Evolutionary conservation across 2,888 invertebrate species (phyloP).

Genomic region (Tryphoninae sp.): DNA sequence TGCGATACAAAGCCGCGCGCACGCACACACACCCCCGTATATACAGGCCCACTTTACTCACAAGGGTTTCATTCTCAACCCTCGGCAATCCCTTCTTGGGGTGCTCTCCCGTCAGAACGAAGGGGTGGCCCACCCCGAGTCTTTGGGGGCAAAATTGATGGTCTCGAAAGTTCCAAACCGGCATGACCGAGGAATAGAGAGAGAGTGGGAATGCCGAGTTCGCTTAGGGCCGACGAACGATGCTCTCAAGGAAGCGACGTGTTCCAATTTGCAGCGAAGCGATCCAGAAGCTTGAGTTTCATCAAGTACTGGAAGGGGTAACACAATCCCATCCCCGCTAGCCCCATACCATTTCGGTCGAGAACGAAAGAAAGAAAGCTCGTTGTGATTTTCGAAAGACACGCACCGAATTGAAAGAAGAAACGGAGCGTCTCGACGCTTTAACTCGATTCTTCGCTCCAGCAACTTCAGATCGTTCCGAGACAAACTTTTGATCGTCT

Average conservation of each 20-base stretch:
- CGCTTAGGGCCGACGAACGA: conserved; percentile 37
- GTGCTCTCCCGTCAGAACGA: neutral
- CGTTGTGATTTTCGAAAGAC: conserved; percentile 8
- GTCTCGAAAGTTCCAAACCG: conserved; percentile 48
- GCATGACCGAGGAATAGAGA: conserved; percentile 33
- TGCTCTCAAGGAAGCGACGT: conserved; percentile 22
- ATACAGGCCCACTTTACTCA: conserved; percentile 19
- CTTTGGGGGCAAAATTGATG: conserved; percentile 40
- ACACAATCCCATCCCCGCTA: too few relatives aligned
- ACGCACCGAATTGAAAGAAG: conserved; percentile 7
- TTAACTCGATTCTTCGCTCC: neutral
- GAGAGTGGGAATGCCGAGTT: conserved; percentile 15
- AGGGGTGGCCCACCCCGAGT: neutral
- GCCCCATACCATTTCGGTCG: too few relatives aligned
- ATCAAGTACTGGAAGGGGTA: conserved; percentile 3
- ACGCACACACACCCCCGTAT: neutral
- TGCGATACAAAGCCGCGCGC: conserved; percentile 1
- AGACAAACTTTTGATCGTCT: conserved; percentile 18
- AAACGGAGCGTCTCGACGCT: neutral
- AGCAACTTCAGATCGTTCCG: neutral
- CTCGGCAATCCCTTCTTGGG: conserved; percentile 17
- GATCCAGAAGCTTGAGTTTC: conserved; percentile 39
- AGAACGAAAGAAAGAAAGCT: neutral
- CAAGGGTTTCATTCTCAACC: conserved; percentile 30
- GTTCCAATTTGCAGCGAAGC: conserved; percentile 42